Conservation (phyloP, 1,140 invertebrate genomes). For the Saxidomus purpurata region DNA sequence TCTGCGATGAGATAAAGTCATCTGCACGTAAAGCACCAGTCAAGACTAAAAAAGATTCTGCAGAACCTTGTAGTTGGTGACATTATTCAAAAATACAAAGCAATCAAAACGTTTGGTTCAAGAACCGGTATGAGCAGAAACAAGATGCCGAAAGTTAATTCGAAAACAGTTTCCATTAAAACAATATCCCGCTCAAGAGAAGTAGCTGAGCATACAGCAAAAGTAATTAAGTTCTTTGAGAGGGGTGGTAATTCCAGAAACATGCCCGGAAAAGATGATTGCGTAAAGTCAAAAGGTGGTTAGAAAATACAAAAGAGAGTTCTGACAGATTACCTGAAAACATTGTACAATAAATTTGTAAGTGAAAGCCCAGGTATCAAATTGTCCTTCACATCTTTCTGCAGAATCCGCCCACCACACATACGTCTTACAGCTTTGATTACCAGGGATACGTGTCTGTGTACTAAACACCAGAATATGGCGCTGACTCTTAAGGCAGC, state of each 20-base stretch:
- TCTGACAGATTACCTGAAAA: conserved; percentile 46
- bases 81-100: conserved; percentile 50
- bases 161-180: not conserved
- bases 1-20: conserved; percentile 25
- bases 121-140: conserved; percentile 64
- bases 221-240: conserved; percentile 51
- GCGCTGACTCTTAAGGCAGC: too few species aligned
- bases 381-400: conserved; percentile 60
- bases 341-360: conserved; percentile 29
- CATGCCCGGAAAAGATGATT: conserved; percentile 56
- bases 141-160: not conserved
- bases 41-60: conserved; percentile 32
- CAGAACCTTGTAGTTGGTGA: conserved; percentile 56
- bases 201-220: not conserved
- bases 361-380: conserved; percentile 49
- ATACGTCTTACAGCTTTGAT: conserved; percentile 22
- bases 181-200: not conserved
- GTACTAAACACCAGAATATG: too few species aligned
- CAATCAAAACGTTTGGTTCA: conserved; percentile 6
- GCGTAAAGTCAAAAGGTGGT: conserved; percentile 2
- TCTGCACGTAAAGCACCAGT: conserved; percentile 16
- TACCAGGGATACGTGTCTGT: too few species aligned
- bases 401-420: conserved; percentile 30
- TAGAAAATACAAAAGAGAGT: conserved; percentile 27
- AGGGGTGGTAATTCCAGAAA: conserved; percentile 54